Base-by-base conservation (phyloP, 2,888 invertebrate genomes). In the Willowsia nigromaculata region DNA sequence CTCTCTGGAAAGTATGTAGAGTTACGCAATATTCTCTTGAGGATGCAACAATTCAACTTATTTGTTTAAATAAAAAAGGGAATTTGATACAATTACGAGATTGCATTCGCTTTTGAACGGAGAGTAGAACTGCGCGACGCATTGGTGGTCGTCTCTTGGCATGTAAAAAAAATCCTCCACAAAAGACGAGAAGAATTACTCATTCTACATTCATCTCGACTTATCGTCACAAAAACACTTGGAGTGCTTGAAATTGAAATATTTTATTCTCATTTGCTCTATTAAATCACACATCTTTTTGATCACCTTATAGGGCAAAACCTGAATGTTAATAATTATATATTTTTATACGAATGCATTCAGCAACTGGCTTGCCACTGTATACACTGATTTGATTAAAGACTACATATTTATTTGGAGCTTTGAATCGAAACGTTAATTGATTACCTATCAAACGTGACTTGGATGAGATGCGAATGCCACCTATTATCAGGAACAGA, bases 81-180 rank as follows among this genome's bases (percentile, higher is more conserved):
- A 40, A 43, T 80, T 37, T 56, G 68, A 80, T 65, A 71, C 80
- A 87, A 87, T 87, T 78, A 81, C 59, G 81, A 71, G 56, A 87
- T 80, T 80, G 22, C 56, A 25, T 37, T 65, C n/a, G 9, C 27
- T 56, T 22, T 53, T 53, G n/a, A 9, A 37, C n/a, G 68, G 11
- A 65, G 33, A 9, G 9, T n/a, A n/a, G n/a, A n/a, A n/a, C n/a
- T n/a, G n/a, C n/a, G n/a, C n/a, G 56, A 11, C 5, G 50, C 50
- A 30, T 27, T 59, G 30, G 59, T 59, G 65, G 33, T 65, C 37
- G 65, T 65, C 37, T 40, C n/a, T 40, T 37, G 37, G 11, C 18
- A 62, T 62, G 68, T 68, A 68, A 4, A 22, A 6, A 3, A 40
- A 0, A 22, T 40, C 2, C 22, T 68, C 37, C 37, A 68, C 37